These are phyloP conservation scores for Ambastaia sidthimunki DNA, from an alignment of 2,797 vertebrate species.

Conservation along the genomic window DNA sequence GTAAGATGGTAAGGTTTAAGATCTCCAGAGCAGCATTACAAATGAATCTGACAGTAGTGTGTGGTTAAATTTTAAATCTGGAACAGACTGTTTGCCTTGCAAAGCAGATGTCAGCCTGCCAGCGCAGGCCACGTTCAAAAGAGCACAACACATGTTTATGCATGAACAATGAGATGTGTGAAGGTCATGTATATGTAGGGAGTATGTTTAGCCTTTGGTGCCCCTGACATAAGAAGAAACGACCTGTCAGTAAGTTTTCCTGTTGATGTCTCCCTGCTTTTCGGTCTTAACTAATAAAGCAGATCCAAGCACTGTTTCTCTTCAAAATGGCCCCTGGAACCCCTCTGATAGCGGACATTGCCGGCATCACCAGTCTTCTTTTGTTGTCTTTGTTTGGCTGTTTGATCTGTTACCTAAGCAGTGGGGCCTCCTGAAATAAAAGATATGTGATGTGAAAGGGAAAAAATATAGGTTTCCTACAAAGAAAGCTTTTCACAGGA, in stretches of 20 bases:
- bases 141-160: constrained; percentile 55
- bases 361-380: constrained; percentile 34
- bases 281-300: not conserved
- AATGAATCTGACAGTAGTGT: constrained; percentile 25
- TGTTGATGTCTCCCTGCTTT: constrained; percentile 23
- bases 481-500: constrained; percentile 38
- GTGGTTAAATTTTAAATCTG: not conserved
- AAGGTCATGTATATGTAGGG: constrained; percentile 49
- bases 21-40: constrained; percentile 10
- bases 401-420: constrained; percentile 36
- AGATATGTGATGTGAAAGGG: constrained; percentile 11
- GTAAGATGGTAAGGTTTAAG: constrained; percentile 48
- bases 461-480: constrained; percentile 36
- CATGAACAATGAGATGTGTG: constrained; percentile 23
- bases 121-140: constrained; percentile 47
- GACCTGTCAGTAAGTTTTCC: constrained; percentile 36
- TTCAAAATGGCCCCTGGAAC: constrained; percentile 45
- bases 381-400: constrained; percentile 40
- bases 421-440: constrained; percentile 35
- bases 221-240: constrained; percentile 25
- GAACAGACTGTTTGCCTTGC: not conserved
- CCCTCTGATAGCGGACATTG: constrained; percentile 41
- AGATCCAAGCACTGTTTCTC: constrained; percentile 29
- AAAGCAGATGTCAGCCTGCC: constrained; percentile 11
- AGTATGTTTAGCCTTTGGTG: not conserved